A percentile compares a stretch with the other conserved stretches of the same genome.
phyloP scores from a whole-genome alignment of 2,113 vertebrate species.

The Tachysurus vachellii region DNA sequence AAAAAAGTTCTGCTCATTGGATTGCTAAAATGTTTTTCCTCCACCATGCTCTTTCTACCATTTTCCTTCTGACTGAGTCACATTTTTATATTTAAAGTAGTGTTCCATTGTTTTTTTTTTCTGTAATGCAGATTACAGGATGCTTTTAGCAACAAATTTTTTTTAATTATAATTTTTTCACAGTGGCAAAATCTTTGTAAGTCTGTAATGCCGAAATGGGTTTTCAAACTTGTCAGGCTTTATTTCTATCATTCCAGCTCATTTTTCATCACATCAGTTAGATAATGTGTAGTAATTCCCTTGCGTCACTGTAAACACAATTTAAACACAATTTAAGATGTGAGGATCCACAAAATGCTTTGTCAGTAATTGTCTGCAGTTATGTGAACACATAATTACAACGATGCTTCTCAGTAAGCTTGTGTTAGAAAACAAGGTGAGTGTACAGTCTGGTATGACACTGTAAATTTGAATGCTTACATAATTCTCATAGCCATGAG shows the following conservation, averaged over 20 bases:
- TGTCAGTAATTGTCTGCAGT: slow-evolving; percentile 53
- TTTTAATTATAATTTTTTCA: slow-evolving; percentile 30
- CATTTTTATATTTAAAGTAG: slow-evolving; percentile 34
- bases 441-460: slow-evolving; percentile 25
- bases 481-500: slow-evolving; percentile 10
- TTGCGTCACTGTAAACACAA: slow-evolving; percentile 51
- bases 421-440: slow-evolving; percentile 31
- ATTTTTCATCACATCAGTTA: slow-evolving; percentile 52
- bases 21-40: not conserved
- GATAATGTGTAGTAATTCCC: slow-evolving; percentile 48
- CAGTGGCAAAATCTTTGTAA: slow-evolving; percentile 39
- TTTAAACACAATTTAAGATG: slow-evolving; percentile 50
- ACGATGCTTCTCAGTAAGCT: slow-evolving; percentile 16
- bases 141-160: slow-evolving; percentile 38
- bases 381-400: slow-evolving; percentile 57
- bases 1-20: not conserved
- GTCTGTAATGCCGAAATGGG: slow-evolving; percentile 31
- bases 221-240: slow-evolving; percentile 35
- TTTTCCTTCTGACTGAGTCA: slow-evolving; percentile 11
- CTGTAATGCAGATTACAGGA: slow-evolving; percentile 40
- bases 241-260: slow-evolving; percentile 37
- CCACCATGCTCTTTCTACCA: not conserved
- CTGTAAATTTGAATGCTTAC: slow-evolving; percentile 12
- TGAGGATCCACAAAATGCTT: slow-evolving; percentile 49
- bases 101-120: slow-evolving; percentile 34